Percentiles rank a stretch among this genome's conserved stretches.
These are phyloP conservation scores for Lagria hirta DNA, from an alignment of 2,888 invertebrate genomes.

Conservation along the genomic window DNA sequence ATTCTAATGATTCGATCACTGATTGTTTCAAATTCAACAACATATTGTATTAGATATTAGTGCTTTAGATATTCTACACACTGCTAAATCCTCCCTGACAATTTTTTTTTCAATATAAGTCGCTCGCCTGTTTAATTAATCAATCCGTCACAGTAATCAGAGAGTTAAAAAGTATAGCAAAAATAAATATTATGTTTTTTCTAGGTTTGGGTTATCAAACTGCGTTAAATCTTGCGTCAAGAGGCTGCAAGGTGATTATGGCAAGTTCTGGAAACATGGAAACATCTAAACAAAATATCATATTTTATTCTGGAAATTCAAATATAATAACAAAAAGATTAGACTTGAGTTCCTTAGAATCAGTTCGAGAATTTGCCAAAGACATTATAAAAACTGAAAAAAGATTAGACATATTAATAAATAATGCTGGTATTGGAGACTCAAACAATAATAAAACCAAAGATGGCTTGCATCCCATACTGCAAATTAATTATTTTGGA, in stretches of 20 bases:
- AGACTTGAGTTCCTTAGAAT: conserved; percentile 57
- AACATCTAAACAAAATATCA: conserved; percentile 36
- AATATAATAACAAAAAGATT: conserved; percentile 51
- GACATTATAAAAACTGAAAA: conserved; percentile 57
- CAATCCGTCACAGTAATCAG: no score
- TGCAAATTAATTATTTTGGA: conserved; percentile 73
- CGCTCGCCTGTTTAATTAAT: no score
- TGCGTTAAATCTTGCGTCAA: conserved; percentile 48
- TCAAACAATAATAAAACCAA: conserved; percentile 57
- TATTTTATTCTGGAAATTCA: conserved; percentile 39
- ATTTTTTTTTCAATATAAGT: no score
- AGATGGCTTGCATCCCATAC: conserved; percentile 66
- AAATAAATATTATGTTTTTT: no score
- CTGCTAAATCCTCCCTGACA: no score
- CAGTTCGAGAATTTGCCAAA: conserved; percentile 62
- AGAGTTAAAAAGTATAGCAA: no score
- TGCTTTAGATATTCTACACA: no score
- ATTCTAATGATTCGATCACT: no score
- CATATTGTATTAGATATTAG: no score
- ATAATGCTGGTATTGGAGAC: conserved; percentile 63
- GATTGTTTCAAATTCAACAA: no score
- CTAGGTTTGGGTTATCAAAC: conserved; percentile 51
- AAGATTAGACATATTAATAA: conserved; percentile 62
- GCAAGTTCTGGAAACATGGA: conserved; percentile 52
- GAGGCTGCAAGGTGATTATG: conserved; percentile 57